These are phyloP conservation scores for Cantharis rustica DNA, from an alignment of 2,888 invertebrate species.

Conservation along the genomic window DNA sequence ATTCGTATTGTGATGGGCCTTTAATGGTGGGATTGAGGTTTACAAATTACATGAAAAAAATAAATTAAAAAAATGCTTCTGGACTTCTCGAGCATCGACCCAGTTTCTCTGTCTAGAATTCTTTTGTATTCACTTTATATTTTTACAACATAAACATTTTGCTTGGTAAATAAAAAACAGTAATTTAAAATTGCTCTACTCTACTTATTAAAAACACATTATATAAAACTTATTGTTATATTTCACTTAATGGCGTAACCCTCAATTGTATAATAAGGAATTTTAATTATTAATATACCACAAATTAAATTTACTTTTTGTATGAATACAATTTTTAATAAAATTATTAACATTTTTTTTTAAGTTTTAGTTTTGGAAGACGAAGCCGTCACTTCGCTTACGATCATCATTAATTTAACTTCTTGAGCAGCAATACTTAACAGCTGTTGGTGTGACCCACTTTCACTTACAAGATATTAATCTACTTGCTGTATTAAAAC, in stretches of 20 bases:
- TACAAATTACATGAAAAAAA: neutral
- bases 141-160: neutral
- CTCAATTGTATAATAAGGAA: neutral
- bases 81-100: neutral
- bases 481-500: slow-evolving; percentile 22
- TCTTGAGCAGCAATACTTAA: neutral
- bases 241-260: neutral
- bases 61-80: neutral
- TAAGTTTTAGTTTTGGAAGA: neutral
- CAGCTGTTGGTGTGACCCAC: slow-evolving; percentile 35
- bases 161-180: neutral
- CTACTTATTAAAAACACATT: neutral
- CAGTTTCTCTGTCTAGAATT: neutral
- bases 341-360: neutral
- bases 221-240: neutral
- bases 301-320: neutral
- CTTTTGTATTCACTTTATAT: neutral
- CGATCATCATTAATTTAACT: neutral
- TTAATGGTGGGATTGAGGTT: neutral
- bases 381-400: neutral
- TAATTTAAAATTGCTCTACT: neutral
- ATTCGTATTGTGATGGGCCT: neutral
- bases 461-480: slow-evolving; percentile 34
- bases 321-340: neutral
- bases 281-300: neutral